Percentiles rank a stretch among this genome's conserved stretches.
These are phyloP conservation scores for Carcinoscorpius rotundicauda DNA, from an alignment of 1,140 invertebrate species.

Conservation along the genomic window DNA sequence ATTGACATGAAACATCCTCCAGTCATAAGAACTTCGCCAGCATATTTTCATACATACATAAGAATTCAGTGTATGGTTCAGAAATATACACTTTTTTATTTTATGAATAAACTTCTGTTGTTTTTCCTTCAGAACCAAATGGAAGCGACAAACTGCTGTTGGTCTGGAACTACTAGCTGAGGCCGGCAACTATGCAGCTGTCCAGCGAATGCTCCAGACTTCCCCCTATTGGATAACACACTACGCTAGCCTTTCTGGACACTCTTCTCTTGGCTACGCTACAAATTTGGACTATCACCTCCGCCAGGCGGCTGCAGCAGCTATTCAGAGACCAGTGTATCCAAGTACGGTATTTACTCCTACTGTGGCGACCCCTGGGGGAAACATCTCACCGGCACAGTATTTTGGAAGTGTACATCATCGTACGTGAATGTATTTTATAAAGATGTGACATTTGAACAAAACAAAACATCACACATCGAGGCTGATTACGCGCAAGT, in stretches of 20 bases:
- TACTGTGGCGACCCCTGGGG: no score
- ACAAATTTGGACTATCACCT: conserved; percentile 57
- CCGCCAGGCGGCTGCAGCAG: conserved; percentile 52
- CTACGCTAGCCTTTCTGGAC: conserved; percentile 30
- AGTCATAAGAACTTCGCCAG: background rate
- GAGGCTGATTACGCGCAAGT: no score
- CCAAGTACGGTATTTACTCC: no score
- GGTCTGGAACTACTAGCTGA: conserved; percentile 91
- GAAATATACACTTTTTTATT: no score
- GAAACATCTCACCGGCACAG: no score
- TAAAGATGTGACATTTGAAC: no score
- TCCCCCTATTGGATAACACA: conserved; percentile 51
- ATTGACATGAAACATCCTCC: no score
- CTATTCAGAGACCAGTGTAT: conserved; percentile 65
- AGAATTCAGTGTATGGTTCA: conserved; percentile 2
- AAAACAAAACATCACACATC: no score
- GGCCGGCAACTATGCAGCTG: conserved; percentile 90
- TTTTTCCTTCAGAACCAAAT: conserved; percentile 59
- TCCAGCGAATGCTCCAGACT: conserved; percentile 79
- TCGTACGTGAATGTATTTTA: no score
- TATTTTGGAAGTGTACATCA: no score
- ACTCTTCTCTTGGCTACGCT: conserved; percentile 37
- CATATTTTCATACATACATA: background rate
- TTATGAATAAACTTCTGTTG: background rate
- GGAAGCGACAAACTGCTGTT: conserved; percentile 97